Evolutionary conservation across 2,797 vertebrate species (phyloP).

Genomic region (Podarcis siculus): DNA sequence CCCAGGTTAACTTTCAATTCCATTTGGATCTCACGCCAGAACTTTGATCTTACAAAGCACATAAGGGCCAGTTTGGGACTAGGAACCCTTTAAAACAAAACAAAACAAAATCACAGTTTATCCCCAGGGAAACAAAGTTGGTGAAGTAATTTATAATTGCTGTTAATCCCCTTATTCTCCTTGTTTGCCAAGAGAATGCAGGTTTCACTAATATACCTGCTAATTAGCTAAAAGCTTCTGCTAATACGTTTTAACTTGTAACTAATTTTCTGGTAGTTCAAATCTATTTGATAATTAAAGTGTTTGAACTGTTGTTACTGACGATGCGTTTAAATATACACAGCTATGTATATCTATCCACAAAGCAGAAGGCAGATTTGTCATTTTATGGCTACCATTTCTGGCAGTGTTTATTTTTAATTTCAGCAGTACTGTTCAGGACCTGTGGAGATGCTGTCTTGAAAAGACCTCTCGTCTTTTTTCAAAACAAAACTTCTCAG

Average conservation of each 20-base stretch:
- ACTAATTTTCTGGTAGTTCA: constrained; percentile 5
- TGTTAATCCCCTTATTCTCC: neutral
- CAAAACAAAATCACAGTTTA: neutral
- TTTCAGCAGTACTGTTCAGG: neutral
- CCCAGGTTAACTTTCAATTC: neutral
- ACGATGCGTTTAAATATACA: too few relatives aligned
- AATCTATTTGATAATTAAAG: constrained; percentile 17
- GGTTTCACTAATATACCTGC: constrained; percentile 6
- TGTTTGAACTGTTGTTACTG: neutral
- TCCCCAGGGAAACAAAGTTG: neutral
- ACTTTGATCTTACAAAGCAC: neutral
- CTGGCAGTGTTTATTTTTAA: neutral
- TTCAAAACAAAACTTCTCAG: too few relatives aligned
- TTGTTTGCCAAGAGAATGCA: neutral
- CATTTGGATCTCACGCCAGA: neutral
- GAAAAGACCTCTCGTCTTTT: too few relatives aligned
- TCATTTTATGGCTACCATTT: neutral
- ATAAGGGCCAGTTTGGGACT: neutral
- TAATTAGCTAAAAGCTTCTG: neutral
- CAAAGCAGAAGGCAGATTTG: neutral
- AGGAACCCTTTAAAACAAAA: neutral
- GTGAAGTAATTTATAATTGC: neutral
- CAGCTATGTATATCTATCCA: neutral
- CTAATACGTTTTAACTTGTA: neutral
- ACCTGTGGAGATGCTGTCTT: too few relatives aligned